A percentile compares a stretch with the other conserved stretches of the same genome.
These are phyloP conservation scores for Cepphus grylle DNA, from an alignment of 2,113 vertebrate genomes.

Conservation along the genomic window DNA sequence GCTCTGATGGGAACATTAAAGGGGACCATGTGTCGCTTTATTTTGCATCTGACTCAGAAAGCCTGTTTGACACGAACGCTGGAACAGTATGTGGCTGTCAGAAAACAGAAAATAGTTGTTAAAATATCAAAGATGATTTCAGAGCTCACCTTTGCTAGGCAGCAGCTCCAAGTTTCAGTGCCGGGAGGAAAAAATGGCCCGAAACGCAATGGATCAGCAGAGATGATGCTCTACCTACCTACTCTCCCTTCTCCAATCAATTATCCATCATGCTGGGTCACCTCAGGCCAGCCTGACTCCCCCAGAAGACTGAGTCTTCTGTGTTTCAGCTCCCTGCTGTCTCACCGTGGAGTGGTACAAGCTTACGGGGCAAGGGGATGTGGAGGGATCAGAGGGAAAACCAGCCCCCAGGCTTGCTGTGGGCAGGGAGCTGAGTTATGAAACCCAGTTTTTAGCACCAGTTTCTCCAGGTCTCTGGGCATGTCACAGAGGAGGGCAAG, in stretches of 20 bases:
- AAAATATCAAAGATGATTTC: conserved; percentile 57
- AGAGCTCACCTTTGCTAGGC: neutral
- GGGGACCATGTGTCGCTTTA: neutral
- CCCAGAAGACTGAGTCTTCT: neutral
- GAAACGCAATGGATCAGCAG: neutral
- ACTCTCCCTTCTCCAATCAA: neutral
- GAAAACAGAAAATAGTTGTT: conserved; percentile 36
- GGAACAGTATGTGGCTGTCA: conserved; percentile 42
- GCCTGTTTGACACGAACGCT: neutral
- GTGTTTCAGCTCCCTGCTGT: neutral
- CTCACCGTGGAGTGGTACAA: neutral
- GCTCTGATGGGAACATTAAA: conserved; percentile 36
- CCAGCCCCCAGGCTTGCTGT: neutral
- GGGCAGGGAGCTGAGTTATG: neutral
- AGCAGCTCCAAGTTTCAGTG: neutral
- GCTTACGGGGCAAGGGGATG: neutral
- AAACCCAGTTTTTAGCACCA: neutral
- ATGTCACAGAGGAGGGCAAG: neutral
- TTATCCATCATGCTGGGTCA: neutral
- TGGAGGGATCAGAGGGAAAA: neutral
- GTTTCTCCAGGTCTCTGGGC: neutral
- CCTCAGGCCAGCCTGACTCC: neutral
- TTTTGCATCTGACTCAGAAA: conserved; percentile 46
- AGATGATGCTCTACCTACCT: neutral
- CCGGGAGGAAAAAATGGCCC: neutral